Conservation (phyloP, 2,113 vertebrate species). For the Saimiri boliviensis region DNA sequence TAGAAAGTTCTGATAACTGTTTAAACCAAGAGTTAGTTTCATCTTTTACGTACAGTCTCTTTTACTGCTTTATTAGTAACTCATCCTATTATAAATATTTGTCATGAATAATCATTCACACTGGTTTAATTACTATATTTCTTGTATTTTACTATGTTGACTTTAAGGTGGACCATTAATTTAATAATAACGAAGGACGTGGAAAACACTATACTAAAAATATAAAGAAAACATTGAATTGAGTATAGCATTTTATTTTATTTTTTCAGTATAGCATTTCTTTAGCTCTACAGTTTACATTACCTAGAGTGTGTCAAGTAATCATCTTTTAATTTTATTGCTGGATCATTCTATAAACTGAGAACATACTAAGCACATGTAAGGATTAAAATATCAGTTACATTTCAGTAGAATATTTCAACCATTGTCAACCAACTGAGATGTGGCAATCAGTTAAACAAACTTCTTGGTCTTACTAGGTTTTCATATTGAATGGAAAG, state of each 20-base stretch:
- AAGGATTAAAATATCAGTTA: conserved; percentile 37
- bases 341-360: conserved; percentile 5
- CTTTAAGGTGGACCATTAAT: conserved; percentile 26
- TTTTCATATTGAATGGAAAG: background rate
- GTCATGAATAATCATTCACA: background rate
- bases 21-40: conserved; percentile 16
- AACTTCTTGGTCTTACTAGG: background rate
- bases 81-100: conserved; percentile 3
- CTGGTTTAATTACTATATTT: background rate
- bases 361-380: background rate
- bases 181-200: conserved; percentile 22
- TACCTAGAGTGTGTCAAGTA: background rate
- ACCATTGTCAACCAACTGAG: background rate
- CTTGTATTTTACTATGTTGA: background rate
- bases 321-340: conserved; percentile 40
- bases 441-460: background rate
- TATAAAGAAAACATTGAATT: background rate
- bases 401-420: background rate
- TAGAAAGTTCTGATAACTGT: background rate
- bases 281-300: background rate
- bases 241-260: background rate
- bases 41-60: background rate
- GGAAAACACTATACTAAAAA: background rate
- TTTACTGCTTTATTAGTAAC: conserved; percentile 22
- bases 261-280: background rate